Percentiles rank a stretch among this genome's conserved stretches.
Conservation (phyloP, 2,797 vertebrate genomes). For the Acanthopagrus latus region DNA sequence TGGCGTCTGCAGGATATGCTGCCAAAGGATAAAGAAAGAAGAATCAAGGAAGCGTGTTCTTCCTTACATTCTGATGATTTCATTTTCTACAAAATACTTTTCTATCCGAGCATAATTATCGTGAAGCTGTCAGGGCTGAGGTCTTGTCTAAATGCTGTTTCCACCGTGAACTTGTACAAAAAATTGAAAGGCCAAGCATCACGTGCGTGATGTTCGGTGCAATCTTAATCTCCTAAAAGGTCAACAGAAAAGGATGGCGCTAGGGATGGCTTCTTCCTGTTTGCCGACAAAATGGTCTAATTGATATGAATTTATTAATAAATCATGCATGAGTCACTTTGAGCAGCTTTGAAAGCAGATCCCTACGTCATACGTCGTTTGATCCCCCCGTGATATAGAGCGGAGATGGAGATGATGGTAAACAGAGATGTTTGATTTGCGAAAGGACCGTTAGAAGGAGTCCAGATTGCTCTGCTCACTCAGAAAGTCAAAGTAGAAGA, state of each 20-base stretch:
- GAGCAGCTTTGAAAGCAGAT: slow-evolving; percentile 27
- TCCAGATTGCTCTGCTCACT: slow-evolving; percentile 18
- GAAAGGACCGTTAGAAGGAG: slow-evolving; percentile 22
- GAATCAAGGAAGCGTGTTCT: not conserved
- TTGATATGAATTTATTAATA: slow-evolving; percentile 65
- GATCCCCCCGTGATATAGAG: slow-evolving; percentile 19
- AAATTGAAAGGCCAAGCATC: slow-evolving; percentile 36
- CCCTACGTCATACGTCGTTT: slow-evolving; percentile 20
- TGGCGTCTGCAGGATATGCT: slow-evolving; percentile 10
- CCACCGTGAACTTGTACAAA: slow-evolving; percentile 11
- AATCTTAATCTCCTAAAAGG: slow-evolving; percentile 65
- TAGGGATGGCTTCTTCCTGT: slow-evolving; percentile 55
- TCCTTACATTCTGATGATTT: slow-evolving; percentile 36
- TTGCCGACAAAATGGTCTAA: slow-evolving; percentile 58
- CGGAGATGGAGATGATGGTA: slow-evolving; percentile 22
- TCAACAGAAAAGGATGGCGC: slow-evolving; percentile 50
- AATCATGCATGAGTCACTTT: slow-evolving; percentile 60
- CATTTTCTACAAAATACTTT: not conserved
- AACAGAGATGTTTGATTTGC: slow-evolving; percentile 34
- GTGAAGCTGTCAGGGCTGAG: not conserved
- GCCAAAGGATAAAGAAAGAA: slow-evolving; percentile 24
- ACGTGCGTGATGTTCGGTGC: slow-evolving; percentile 28
- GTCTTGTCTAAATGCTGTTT: slow-evolving; percentile 24
- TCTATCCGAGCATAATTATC: slow-evolving; percentile 9
- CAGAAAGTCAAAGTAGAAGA: slow-evolving; percentile 2